These are phyloP conservation scores for Leiothrix lutea DNA, from an alignment of 2,113 vertebrate species.

Conservation along the genomic window DNA sequence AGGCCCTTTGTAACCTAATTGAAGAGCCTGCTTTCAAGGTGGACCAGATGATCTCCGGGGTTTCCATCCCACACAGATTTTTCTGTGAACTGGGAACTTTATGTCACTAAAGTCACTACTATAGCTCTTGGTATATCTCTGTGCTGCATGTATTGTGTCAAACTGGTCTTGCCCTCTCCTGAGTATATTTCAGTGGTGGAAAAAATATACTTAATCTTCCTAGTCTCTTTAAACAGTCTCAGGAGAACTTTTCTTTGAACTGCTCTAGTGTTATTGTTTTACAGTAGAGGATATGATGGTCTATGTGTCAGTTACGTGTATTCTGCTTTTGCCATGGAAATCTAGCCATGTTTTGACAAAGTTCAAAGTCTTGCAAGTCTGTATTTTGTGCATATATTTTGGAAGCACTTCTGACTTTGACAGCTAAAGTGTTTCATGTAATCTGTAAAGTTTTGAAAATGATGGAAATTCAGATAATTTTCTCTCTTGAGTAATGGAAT, in stretches of 20 bases:
- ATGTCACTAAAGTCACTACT: background rate
- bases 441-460: background rate
- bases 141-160: background rate
- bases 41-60: background rate
- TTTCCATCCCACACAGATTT: background rate
- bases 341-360: background rate
- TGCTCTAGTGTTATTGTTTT: background rate
- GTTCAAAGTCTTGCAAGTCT: background rate
- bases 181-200: background rate
- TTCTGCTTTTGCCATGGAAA: background rate
- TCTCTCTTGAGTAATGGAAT: background rate
- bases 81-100: background rate
- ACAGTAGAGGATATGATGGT: background rate
- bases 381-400: background rate
- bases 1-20: background rate
- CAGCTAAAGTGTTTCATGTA: background rate
- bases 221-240: background rate
- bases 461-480: background rate
- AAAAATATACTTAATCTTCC: background rate
- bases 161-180: background rate
- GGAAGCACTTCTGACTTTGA: background rate
- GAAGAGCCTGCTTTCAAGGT: background rate
- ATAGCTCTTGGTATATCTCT: background rate
- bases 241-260: background rate
- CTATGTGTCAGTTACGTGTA: background rate